phyloP scores from a whole-genome alignment of 2,888 invertebrate genomes.

The Alcis repandata region DNA sequence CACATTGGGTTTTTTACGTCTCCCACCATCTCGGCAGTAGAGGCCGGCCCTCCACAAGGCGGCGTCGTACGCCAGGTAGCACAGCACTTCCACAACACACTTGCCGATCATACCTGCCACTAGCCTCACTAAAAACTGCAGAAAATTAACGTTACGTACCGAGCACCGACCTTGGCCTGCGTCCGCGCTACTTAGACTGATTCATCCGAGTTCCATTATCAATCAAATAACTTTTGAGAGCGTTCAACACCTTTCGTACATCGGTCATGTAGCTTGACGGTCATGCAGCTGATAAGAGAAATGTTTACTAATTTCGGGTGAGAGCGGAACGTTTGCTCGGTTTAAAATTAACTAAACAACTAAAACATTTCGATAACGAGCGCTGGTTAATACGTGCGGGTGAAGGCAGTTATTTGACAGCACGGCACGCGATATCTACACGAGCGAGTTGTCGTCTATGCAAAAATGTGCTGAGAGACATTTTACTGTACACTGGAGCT shows the following conservation, averaged over 20 bases:
- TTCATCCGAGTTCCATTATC: slow-evolving; percentile 66
- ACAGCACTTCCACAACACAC: slow-evolving; percentile 64
- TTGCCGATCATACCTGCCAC: slow-evolving; percentile 58
- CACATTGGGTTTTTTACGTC: slow-evolving; percentile 51
- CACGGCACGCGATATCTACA: slow-evolving; percentile 32
- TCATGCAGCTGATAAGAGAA: slow-evolving; percentile 22
- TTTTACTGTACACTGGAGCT: slow-evolving; percentile 16
- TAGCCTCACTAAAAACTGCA: slow-evolving; percentile 16
- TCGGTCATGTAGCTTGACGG: slow-evolving; percentile 4
- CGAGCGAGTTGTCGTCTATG: slow-evolving; percentile 13
- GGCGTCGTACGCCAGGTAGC: slow-evolving; percentile 65
- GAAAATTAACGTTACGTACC: slow-evolving; percentile 50
- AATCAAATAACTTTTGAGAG: slow-evolving; percentile 47
- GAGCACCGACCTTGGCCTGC: slow-evolving; percentile 66
- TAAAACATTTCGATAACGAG: slow-evolving; percentile 42
- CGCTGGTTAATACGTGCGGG: slow-evolving; percentile 36
- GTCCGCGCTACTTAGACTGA: slow-evolving; percentile 58
- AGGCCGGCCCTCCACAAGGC: slow-evolving; percentile 53
- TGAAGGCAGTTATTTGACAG: slow-evolving; percentile 24
- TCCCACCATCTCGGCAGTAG: slow-evolving; percentile 41
- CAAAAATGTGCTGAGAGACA: neutral
- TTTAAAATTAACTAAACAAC: slow-evolving; percentile 40
- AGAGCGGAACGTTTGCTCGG: slow-evolving; percentile 39
- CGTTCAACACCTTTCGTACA: slow-evolving; percentile 17
- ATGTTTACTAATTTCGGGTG: slow-evolving; percentile 6